phyloP scores from a whole-genome alignment of 2,888 invertebrate species.

The Diaprepes abbreviatus region DNA sequence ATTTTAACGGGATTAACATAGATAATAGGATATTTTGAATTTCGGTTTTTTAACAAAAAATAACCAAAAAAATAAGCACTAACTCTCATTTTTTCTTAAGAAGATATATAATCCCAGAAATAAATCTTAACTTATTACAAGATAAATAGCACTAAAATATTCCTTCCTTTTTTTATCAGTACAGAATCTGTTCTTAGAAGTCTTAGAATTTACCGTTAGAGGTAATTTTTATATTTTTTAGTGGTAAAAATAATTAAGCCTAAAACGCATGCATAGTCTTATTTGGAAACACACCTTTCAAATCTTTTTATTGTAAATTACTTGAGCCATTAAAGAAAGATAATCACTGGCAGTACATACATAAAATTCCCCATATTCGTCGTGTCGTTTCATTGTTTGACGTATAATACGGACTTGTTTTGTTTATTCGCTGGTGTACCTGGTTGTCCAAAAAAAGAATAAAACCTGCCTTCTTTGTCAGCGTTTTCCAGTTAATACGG shows the following conservation, averaged over 20 bases:
- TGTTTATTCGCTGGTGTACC: constrained; percentile 49
- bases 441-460: constrained; percentile 51
- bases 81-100: no score
- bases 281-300: constrained; percentile 5
- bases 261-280: background rate
- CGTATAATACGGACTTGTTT: constrained; percentile 36
- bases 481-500: constrained; percentile 58
- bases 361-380: constrained; percentile 53
- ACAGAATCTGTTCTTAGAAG: no score
- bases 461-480: constrained; percentile 57
- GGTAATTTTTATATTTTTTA: no score
- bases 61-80: no score
- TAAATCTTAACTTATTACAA: no score
- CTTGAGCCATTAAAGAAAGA: constrained; percentile 7
- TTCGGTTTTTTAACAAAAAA: no score
- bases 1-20: no score
- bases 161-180: no score
- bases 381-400: constrained; percentile 27
- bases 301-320: constrained; percentile 4
- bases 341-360: constrained; percentile 31
- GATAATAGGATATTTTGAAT: no score
- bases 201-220: no score
- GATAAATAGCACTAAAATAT: no score
- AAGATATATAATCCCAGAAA: no score
- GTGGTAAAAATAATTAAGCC: background rate